Evolutionary conservation across 2,888 invertebrate genomes (phyloP), one percentile per base, ranked within the genome.

Genomic region (Platerodrilus igneus): DNA sequence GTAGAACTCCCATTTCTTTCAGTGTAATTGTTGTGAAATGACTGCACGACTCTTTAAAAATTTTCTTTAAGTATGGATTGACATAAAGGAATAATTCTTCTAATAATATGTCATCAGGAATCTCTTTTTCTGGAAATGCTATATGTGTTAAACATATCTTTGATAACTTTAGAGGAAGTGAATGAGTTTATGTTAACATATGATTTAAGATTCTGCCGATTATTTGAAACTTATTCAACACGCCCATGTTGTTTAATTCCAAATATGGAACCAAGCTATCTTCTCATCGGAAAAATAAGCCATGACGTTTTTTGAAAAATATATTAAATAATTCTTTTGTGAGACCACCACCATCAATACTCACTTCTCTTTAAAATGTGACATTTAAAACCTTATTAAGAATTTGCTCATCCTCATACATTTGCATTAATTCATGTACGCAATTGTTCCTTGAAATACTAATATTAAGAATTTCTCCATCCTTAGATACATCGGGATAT

Each of bases 331-430:
- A 14, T 26, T 26, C 26, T 11, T 26, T 26, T 13, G 26, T 26
- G 11, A 26, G 9, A 13, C 26, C 26, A n/a, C 26, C 26, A 26
- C 26, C 26, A 26, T 26, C 26, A 22, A n/a, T n/a, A n/a, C n/a
- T n/a, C n/a, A n/a, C n/a, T n/a, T n/a, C n/a, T n/a, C n/a, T n/a
- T n/a, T n/a, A n/a, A n/a, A n/a, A n/a, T n/a, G n/a, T n/a, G n/a
- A n/a, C n/a, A n/a, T n/a, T n/a, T n/a, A n/a, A n/a, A n/a, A n/a
- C n/a, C n/a, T n/a, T n/a, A n/a, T n/a, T n/a, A n/a, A n/a, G n/a
- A n/a, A n/a, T n/a, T n/a, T n/a, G n/a, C n/a, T n/a, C n/a, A n/a
- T n/a, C n/a, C n/a, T n/a, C n/a, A n/a, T n/a, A n/a, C n/a, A n/a
- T n/a, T n/a, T n/a, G n/a, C n/a, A n/a, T n/a, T n/a, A n/a, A n/a